phyloP scores from a whole-genome alignment of 2,113 vertebrate species.

The Sorex araneus region DNA sequence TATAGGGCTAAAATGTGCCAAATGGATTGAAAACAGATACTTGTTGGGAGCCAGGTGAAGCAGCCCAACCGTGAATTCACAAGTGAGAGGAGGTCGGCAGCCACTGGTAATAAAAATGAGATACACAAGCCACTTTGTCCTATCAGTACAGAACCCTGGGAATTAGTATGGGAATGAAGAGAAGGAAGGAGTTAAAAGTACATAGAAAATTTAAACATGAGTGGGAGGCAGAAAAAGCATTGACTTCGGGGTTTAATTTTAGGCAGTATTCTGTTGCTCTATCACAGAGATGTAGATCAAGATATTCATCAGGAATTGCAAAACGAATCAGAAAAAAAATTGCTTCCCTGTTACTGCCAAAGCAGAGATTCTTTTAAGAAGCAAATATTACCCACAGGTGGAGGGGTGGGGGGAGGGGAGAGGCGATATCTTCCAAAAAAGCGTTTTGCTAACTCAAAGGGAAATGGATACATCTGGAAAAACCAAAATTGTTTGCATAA shows the following conservation, averaged over 20 bases:
- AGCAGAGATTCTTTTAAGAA: conserved; percentile 68
- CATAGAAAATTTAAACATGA: background rate
- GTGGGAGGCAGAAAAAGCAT: background rate
- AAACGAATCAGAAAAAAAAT: conserved; percentile 76
- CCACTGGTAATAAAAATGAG: background rate
- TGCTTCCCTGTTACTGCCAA: conserved; percentile 48
- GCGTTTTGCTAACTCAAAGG: conserved; percentile 63
- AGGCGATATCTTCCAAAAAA: conserved; percentile 52
- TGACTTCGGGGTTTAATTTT: conserved; percentile 45
- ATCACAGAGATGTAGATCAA: conserved; percentile 47
- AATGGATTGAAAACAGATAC: background rate
- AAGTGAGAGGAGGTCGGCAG: background rate
- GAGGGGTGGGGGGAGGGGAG: conserved; percentile 2
- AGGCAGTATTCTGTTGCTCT: conserved; percentile 36
- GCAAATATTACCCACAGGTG: conserved; percentile 71
- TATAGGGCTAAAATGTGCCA: background rate
- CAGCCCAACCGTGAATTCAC: background rate
- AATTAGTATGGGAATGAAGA: background rate
- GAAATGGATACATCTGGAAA: conserved; percentile 84
- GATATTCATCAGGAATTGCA: conserved; percentile 63
- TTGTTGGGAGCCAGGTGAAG: background rate
- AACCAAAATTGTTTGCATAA: conserved; percentile 75
- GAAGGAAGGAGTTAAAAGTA: conserved; percentile 19
- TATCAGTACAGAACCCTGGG: background rate
- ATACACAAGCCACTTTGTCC: background rate